A percentile compares a stretch with the other conserved stretches of the same genome.
Evolutionary conservation across 2,113 vertebrate species (phyloP).

Genomic region (Noctilio leporinus): DNA sequence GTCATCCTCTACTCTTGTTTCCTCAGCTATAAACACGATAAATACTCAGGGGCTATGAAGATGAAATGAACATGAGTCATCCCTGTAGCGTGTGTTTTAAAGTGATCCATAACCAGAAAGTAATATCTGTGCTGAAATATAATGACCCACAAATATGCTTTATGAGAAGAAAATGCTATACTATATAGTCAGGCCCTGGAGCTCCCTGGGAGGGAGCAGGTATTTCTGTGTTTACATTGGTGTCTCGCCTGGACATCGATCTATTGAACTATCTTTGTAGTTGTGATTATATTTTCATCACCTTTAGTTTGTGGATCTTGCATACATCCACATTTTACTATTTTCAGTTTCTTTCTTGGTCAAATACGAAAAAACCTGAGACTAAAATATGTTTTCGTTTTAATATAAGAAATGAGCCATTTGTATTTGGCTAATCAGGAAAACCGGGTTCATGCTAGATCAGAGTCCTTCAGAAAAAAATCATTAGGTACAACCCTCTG

Average conservation of each 20-base stretch:
- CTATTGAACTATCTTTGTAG: neutral
- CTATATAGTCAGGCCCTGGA: neutral
- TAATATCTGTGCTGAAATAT: neutral
- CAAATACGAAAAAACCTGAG: neutral
- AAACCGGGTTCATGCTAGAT: neutral
- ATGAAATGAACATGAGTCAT: neutral
- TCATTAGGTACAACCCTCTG: neutral
- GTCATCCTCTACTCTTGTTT: neutral
- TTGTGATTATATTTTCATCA: neutral
- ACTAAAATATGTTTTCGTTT: neutral
- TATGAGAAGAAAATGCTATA: neutral
- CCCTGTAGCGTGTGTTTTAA: neutral
- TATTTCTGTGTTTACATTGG: neutral
- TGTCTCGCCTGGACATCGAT: neutral
- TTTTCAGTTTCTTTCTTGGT: neutral
- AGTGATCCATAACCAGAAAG: neutral
- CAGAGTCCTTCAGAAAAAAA: neutral
- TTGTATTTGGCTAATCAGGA: neutral
- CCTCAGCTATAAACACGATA: neutral
- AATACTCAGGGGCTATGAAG: neutral
- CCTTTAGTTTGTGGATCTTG: neutral
- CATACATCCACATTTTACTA: neutral
- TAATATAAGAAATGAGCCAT: neutral
- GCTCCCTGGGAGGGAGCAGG: neutral
- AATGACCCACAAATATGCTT: neutral